A percentile compares a stretch with the other conserved stretches of the same genome.
phyloP scores from a whole-genome alignment of 2,888 invertebrate species.

The Cantharis lateralis region DNA sequence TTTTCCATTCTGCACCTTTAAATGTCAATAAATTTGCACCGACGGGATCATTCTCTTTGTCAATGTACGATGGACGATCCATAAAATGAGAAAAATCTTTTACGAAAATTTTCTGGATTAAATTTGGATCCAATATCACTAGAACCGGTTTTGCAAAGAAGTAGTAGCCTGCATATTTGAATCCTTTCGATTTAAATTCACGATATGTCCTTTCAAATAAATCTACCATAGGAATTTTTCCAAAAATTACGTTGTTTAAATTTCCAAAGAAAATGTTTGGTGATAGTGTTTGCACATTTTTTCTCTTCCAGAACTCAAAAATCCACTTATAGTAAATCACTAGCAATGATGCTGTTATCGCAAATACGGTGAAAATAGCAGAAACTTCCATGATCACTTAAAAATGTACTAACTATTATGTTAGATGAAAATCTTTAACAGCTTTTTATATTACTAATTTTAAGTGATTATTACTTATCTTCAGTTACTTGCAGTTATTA shows the following conservation, averaged over 20 bases:
- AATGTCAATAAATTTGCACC: constrained; percentile 50
- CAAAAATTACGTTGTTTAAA: background rate
- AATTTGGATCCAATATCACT: constrained; percentile 45
- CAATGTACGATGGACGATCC: constrained; percentile 53
- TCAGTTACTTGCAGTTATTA: too few species aligned
- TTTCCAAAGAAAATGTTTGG: background rate
- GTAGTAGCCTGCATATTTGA: constrained; percentile 19
- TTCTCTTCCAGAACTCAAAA: background rate
- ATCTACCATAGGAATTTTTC: background rate
- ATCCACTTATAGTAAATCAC: background rate
- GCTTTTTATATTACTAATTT: too few species aligned
- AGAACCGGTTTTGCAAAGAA: constrained; percentile 20
- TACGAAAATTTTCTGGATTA: constrained; percentile 52
- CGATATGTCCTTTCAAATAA: background rate
- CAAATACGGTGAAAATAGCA: background rate
- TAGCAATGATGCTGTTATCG: background rate
- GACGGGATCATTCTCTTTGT: constrained; percentile 51
- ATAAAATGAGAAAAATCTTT: constrained; percentile 56
- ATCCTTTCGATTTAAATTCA: constrained; percentile 11
- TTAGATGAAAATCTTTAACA: too few species aligned
- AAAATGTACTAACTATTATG: too few species aligned
- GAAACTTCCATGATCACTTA: too few species aligned
- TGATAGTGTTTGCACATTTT: background rate
- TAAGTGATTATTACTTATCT: too few species aligned
- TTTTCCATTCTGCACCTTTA: constrained; percentile 57